Base-by-base conservation (phyloP, 2,113 vertebrate genomes). In the Limanda limanda region DNA sequence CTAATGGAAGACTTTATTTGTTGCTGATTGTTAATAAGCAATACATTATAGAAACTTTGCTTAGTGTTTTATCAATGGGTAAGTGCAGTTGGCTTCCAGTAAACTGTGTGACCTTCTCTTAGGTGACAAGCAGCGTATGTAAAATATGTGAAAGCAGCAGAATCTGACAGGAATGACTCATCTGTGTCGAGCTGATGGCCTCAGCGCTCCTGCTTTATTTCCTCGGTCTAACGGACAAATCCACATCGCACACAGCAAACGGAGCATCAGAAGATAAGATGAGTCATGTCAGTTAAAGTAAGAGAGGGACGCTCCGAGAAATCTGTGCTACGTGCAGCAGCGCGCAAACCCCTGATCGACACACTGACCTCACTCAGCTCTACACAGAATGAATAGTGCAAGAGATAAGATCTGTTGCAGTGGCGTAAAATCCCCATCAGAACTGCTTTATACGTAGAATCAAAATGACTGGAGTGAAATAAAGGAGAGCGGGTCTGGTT, bases 301-400 rank as follows among this genome's bases (percentile, higher is more conserved):
- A 60, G 61, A 57, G 20, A 6, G 21, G 37, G 24, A 60, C 3
- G 65, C 18, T 84, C 18, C 0, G 81, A 74, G 79, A 89, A 87
- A 79, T 56, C 52, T 57, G 35, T 56, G 40, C 42, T 61, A 27
- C 51, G 0, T 74, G 24, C 78, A 42, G 27, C 23, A n/a, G 67
- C 60, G 35, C 61, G 74, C 58, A 66, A 17, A 18, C 14, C 20
- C 52, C 68, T 94, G 93, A 93, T 91, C 93, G 77, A 80, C 76
- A 54, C 60, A 80, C 35, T 79, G 54, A 79, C 74, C 82, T 82
- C 45, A 84, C 63, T 77, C 12, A 86, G 74, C 79, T 81, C 66
- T 81, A 42, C 66, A 82, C 77, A 87, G 81, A 91, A 91, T 83
- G 93, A 94, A 91, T 86, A 90, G 71, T 82, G 85, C 72, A 84